These are phyloP conservation scores for Cynopterus brachyotis DNA, from an alignment of 2,113 vertebrate genomes.

Conservation along the genomic window DNA sequence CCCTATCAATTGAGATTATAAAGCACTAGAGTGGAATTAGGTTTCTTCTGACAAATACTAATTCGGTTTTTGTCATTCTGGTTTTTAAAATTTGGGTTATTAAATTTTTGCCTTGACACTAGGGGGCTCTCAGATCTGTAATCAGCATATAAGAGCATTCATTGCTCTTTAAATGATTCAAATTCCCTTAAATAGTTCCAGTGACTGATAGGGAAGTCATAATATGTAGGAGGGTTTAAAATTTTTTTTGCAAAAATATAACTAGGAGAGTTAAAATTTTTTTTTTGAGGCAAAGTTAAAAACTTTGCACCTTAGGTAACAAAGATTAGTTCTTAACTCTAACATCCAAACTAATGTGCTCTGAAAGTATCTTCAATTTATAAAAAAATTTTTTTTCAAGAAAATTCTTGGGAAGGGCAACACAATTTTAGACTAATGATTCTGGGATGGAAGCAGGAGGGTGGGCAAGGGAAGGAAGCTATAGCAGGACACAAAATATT, in stretches of 20 bases:
- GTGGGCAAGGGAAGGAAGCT: background rate
- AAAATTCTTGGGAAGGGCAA: background rate
- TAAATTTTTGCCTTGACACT: background rate
- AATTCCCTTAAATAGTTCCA: no score
- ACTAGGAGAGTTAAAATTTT: no score
- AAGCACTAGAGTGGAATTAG: background rate
- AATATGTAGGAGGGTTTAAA: no score
- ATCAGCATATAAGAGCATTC: background rate
- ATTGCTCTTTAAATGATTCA: no score
- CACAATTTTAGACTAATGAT: background rate
- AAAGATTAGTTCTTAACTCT: slow-evolving; percentile 14
- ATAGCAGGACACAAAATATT: background rate
- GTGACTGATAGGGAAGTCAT: no score
- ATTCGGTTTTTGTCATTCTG: background rate
- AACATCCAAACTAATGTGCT: background rate
- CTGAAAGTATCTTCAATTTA: background rate
- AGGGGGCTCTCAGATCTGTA: background rate
- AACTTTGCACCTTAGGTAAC: background rate
- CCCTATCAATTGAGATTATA: background rate
- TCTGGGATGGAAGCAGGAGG: background rate
- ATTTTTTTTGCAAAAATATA: no score
- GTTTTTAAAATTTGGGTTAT: background rate
- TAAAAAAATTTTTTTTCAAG: background rate
- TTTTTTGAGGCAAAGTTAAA: background rate
- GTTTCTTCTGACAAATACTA: background rate